Conservation (phyloP, 2,113 vertebrate genomes). For the Centropus unirufus region DNA sequence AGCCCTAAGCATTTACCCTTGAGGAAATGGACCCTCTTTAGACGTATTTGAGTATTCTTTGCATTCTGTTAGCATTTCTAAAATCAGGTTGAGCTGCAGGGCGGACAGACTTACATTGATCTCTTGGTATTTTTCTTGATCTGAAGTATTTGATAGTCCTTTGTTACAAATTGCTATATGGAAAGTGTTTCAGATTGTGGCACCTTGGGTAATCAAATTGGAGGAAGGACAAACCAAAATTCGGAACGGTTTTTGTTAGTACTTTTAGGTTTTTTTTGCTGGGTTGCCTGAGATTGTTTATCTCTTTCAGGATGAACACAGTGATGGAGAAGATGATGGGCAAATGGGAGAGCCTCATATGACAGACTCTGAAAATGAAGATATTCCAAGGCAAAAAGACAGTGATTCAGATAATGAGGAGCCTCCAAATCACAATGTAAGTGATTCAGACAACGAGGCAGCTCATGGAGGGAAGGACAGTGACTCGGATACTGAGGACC, state of each 20-base stretch:
- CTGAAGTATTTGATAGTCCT: neutral
- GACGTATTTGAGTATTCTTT: neutral
- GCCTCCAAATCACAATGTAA: constrained; percentile 58
- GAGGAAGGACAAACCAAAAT: neutral
- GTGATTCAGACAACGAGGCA: constrained; percentile 81
- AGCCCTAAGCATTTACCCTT: neutral
- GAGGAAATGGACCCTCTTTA: neutral
- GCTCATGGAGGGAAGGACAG: constrained; percentile 79
- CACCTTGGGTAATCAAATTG: neutral
- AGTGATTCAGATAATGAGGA: constrained; percentile 77
- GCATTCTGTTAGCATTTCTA: neutral
- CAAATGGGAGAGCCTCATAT: constrained; percentile 38
- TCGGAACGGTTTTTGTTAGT: neutral
- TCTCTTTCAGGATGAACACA: constrained; percentile 84
- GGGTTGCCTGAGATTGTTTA: constrained; percentile 36
- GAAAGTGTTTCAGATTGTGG: neutral
- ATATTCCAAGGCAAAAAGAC: constrained; percentile 58
- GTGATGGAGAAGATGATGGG: constrained; percentile 81
- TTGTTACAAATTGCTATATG: neutral
- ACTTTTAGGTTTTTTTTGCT: neutral
- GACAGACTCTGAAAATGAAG: constrained; percentile 80
- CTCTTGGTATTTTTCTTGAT: neutral
- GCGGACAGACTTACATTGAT: neutral
- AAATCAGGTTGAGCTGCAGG: neutral
- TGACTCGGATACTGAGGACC: constrained; percentile 78